phyloP scores from a whole-genome alignment of 2,888 invertebrate genomes.

The Amorpha juglandis region DNA sequence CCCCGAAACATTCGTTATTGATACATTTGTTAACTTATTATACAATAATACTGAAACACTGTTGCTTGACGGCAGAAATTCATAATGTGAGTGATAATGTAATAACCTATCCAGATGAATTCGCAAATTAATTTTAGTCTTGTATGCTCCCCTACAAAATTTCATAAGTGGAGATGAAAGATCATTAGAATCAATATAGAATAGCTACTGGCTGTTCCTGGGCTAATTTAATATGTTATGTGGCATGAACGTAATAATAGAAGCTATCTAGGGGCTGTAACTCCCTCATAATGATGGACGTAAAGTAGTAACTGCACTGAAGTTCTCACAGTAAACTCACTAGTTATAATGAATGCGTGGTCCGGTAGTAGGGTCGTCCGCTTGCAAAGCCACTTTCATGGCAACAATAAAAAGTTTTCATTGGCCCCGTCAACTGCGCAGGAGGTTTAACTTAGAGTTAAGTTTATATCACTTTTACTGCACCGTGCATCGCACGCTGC shows the following conservation, averaged over 20 bases:
- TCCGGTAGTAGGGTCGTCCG: constrained; percentile 48
- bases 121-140: too few relatives aligned
- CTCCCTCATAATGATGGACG: background rate
- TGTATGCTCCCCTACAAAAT: too few relatives aligned
- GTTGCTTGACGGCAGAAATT: too few relatives aligned
- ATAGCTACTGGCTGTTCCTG: too few relatives aligned
- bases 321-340: constrained; percentile 5
- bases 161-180: too few relatives aligned
- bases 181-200: too few relatives aligned
- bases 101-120: too few relatives aligned
- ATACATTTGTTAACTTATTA: too few relatives aligned
- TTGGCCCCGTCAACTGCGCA: constrained; percentile 60
- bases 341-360: background rate
- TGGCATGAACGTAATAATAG: background rate
- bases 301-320: background rate
- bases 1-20: too few relatives aligned
- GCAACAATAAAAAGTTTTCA: constrained; percentile 75
- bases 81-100: too few relatives aligned
- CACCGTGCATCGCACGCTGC: constrained; percentile 33
- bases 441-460: constrained; percentile 58
- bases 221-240: background rate
- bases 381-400: constrained; percentile 62
- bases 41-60: too few relatives aligned
- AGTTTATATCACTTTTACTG: constrained; percentile 72
- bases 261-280: background rate